Conservation (phyloP, 2,113 vertebrate species). For the Panthera leo region DNA sequence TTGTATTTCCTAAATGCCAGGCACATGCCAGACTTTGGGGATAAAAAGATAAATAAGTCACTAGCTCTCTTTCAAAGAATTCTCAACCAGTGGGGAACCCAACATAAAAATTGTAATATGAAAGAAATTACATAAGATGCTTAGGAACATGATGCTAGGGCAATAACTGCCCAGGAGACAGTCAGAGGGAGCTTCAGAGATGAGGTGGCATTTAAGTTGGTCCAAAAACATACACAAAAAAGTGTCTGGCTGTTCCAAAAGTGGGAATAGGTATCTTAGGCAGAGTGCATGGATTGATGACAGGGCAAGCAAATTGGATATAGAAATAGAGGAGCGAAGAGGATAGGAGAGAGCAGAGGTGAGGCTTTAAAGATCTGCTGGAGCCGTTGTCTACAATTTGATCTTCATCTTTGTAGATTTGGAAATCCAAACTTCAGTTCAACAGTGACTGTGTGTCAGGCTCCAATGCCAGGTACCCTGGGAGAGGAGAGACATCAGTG, state of each 20-base stretch:
- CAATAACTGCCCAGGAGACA: background rate
- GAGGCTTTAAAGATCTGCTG: background rate
- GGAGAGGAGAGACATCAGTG: background rate
- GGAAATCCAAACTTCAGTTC: slow-evolving; percentile 2
- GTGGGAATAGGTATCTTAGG: background rate
- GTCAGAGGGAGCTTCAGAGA: background rate
- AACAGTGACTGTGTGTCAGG: background rate
- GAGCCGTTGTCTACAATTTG: background rate
- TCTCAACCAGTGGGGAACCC: background rate
- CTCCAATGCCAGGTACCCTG: background rate
- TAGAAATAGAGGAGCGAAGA: background rate
- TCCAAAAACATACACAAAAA: background rate
- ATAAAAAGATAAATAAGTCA: background rate
- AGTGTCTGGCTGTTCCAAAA: background rate
- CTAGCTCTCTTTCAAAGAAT: background rate
- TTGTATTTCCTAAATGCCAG: background rate
- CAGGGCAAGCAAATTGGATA: background rate
- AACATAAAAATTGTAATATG: background rate
- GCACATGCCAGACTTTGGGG: background rate
- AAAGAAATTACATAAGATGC: background rate
- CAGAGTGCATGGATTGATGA: background rate
- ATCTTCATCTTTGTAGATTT: background rate
- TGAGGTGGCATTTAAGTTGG: background rate
- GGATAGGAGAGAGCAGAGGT: background rate
- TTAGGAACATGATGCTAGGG: background rate